phyloP scores from a whole-genome alignment of 30 jellyfish, hydroid and myxozoan genomes.

The Clytia hemisphaerica region DNA sequence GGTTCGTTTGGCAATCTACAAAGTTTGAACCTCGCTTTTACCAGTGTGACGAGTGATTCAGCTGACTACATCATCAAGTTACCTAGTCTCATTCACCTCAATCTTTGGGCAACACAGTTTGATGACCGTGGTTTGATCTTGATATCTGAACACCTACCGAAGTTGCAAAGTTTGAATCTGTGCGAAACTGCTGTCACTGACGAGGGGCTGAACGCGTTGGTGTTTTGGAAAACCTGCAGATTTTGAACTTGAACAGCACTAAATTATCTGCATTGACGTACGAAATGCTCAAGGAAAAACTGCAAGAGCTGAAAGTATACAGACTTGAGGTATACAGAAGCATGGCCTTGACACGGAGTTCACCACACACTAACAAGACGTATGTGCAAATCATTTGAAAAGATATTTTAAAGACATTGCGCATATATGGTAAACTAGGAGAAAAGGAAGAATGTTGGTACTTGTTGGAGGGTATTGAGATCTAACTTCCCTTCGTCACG shows the following conservation, averaged over 20 bases:
- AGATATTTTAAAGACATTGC: too few relatives aligned
- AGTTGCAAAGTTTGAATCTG: constrained; percentile 61
- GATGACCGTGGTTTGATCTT: constrained; percentile 74
- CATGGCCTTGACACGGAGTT: too few relatives aligned
- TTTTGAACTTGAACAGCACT: constrained; percentile 77
- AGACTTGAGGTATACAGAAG: too few relatives aligned
- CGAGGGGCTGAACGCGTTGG: constrained; percentile 51
- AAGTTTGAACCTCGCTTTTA: constrained; percentile 76
- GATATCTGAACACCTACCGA: constrained; percentile 48
- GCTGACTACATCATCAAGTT: constrained; percentile 75
- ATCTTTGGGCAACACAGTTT: constrained; percentile 91
- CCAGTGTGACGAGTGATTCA: constrained; percentile 86
- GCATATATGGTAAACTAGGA: too few relatives aligned
- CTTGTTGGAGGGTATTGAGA: too few relatives aligned
- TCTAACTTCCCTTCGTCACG: too few relatives aligned
- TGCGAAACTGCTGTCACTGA: constrained; percentile 88
- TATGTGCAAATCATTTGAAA: too few relatives aligned
- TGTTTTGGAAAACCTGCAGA: constrained; percentile 51
- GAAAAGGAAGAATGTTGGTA: too few relatives aligned
- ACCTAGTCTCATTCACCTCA: constrained; percentile 63
- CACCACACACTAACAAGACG: too few relatives aligned
- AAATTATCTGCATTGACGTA: constrained; percentile 65
- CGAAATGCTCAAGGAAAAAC: constrained; percentile 71
- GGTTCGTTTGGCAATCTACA: constrained; percentile 75
- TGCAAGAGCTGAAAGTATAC: too few relatives aligned